phyloP scores from a whole-genome alignment of 2,113 vertebrate genomes.

The Morone saxatilis region DNA sequence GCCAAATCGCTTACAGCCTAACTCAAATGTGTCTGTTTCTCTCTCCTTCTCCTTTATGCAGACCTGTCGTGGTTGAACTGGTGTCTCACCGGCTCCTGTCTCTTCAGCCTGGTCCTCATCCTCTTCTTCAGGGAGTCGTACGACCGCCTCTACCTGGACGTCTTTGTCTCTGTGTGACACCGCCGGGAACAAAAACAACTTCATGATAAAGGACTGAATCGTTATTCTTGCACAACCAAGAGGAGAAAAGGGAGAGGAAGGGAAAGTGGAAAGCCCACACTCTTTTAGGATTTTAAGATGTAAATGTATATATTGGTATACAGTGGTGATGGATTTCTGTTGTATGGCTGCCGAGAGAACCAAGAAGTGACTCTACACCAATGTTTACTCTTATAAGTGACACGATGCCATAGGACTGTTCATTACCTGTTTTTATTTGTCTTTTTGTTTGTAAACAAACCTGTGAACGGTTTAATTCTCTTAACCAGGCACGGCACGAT shows the following conservation, averaged over 20 bases:
- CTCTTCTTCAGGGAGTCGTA: slow-evolving; percentile 98
- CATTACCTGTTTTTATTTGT: slow-evolving; percentile 39
- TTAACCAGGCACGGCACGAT: slow-evolving; percentile 36
- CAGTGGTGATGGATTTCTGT: slow-evolving; percentile 39
- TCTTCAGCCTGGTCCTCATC: slow-evolving; percentile 95
- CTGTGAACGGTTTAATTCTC: slow-evolving; percentile 28
- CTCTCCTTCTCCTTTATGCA: slow-evolving; percentile 72
- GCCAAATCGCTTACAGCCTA: background rate
- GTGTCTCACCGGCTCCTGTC: slow-evolving; percentile 95
- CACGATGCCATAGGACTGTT: slow-evolving; percentile 19
- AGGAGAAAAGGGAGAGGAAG: slow-evolving; percentile 46
- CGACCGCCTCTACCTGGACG: slow-evolving; percentile 97
- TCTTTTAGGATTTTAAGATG: slow-evolving; percentile 44
- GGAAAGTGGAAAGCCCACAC: slow-evolving; percentile 13
- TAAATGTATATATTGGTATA: slow-evolving; percentile 39
- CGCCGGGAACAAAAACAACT: background rate
- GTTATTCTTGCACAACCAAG: slow-evolving; percentile 67
- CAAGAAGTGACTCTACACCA: background rate
- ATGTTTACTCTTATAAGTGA: slow-evolving; percentile 47
- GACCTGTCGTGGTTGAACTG: slow-evolving; percentile 98
- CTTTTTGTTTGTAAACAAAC: slow-evolving; percentile 48
- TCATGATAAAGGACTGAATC: slow-evolving; percentile 16
- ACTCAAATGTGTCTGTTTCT: slow-evolving; percentile 21
- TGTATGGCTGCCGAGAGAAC: slow-evolving; percentile 17
- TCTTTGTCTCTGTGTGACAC: slow-evolving; percentile 93